phyloP scores from a whole-genome alignment of 2,888 invertebrate genomes.

The Petrolisthes manimaculis region DNA sequence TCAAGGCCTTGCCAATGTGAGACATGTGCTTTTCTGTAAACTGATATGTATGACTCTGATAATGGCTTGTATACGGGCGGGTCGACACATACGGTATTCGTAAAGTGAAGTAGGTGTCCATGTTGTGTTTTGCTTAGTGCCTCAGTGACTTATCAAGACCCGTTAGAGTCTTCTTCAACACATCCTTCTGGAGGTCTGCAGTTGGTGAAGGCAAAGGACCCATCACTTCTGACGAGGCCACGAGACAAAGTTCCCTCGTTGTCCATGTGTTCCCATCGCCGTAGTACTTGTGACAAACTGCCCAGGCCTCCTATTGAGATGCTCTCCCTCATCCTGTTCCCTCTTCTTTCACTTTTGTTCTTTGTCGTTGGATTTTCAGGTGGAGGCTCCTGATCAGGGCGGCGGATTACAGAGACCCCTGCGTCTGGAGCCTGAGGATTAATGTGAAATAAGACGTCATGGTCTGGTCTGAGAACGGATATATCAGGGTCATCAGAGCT shows the following conservation, averaged over 20 bases:
- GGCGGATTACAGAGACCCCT: slow-evolving; percentile 34
- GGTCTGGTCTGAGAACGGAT: slow-evolving; percentile 39
- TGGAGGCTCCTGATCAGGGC: slow-evolving; percentile 6
- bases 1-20: no score
- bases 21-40: no score
- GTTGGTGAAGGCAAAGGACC: slow-evolving; percentile 64
- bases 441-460: slow-evolving; percentile 48
- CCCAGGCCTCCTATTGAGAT: slow-evolving; percentile 9
- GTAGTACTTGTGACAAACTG: slow-evolving; percentile 35
- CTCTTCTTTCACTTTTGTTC: neutral
- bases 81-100: no score
- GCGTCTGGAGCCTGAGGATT: slow-evolving; percentile 28
- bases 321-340: neutral
- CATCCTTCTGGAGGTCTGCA: slow-evolving; percentile 57
- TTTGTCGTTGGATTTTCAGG: neutral
- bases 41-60: no score
- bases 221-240: slow-evolving; percentile 60
- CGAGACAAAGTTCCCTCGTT: slow-evolving; percentile 55
- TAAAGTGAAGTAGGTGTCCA: neutral
- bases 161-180: slow-evolving; percentile 5
- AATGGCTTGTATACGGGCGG: no score
- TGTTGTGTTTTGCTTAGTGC: slow-evolving; percentile 13
- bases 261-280: slow-evolving; percentile 63
- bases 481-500: slow-evolving; percentile 1
- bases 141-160: neutral